Base-by-base conservation (phyloP, 2,888 invertebrate species). In the Parasteatoda lunata region DNA sequence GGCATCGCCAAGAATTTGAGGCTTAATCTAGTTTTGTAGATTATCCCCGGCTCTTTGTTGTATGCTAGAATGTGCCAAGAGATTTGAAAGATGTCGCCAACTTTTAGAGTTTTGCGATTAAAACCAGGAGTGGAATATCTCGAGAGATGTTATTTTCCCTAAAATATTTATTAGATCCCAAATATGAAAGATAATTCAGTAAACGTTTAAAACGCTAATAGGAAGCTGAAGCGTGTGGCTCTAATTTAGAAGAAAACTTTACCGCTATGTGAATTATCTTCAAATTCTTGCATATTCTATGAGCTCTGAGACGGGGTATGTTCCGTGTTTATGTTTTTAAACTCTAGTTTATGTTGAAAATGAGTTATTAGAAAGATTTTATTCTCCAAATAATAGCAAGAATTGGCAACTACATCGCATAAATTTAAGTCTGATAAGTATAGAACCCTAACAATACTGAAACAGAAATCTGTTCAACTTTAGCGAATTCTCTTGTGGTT, bases 21-120 rank as follows among this genome's bases (percentile, higher is more conserved):
- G 64, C 54, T 30, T 81, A 81, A 81, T 81, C 75, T 52, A 51
- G 81, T 81, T 81, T 81, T 81, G 75, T 75, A 81, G 81, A 81
- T 81, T 68, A 75, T 75, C 75, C 54, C 47, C 30, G 4, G 51
- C 45, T 68, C 59, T 59, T 59, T 59, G 59, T n/a, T 59, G n/a
- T 59, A 7, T 59, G 9, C 8, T n/a, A 59, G 59, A 59, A 11
- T 59, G 8, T n/a, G n/a, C 48, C 83, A 48, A 30, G 83, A 71
- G 83, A 77, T 13, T 48, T 65, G 3, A 47, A 47, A 77, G 51
- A 48, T 59, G 47, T 52, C 15, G 65, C 70, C 66, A 77, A 77
- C 70, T 71, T 76, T 76, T 59, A 70, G 48, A 51, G 59, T 76
- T 77, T 72, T 65, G 83, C 72, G 64, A 84, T 84, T 84, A 84